These are phyloP conservation scores for Trididemnum miniatum DNA, from an alignment of 23 tunicate species.

Conservation along the genomic window DNA sequence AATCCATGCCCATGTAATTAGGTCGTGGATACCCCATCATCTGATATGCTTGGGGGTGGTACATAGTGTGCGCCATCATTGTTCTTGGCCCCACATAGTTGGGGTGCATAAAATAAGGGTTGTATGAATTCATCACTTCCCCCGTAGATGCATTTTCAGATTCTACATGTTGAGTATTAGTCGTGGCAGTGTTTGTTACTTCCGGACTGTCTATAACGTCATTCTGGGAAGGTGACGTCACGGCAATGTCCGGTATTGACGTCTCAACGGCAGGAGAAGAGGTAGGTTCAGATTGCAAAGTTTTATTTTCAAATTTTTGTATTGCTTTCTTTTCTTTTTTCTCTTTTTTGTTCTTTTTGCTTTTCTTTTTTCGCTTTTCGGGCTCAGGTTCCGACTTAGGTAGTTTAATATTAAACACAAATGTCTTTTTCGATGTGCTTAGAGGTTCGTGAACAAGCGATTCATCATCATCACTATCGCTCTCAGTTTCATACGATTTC, in stretches of 20 bases:
- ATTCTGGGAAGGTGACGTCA: not conserved
- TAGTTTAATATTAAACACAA: constrained; percentile 42
- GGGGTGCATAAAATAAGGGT: constrained; percentile 3
- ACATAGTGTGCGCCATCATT: not conserved
- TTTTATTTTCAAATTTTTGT: not conserved
- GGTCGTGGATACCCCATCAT: constrained; percentile 5
- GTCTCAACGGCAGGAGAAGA: not conserved
- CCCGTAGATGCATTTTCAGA: not conserved
- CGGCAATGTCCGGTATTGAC: not conserved
- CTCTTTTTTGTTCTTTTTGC: constrained; percentile 20
- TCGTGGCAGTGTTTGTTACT: not conserved
- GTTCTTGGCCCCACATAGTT: constrained; percentile 1
- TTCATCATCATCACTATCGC: constrained; percentile 32
- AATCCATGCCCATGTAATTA: not conserved
- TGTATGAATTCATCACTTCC: not conserved
- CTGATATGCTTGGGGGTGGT: not conserved
- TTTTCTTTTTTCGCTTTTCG: not conserved
- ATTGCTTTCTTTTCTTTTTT: not conserved
- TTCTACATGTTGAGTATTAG: not conserved
- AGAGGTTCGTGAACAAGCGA: constrained; percentile 22
- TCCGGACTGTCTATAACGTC: not conserved
- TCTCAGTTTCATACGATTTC: not conserved
- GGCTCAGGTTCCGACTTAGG: constrained; percentile 22
- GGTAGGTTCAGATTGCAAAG: not conserved
- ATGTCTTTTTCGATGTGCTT: constrained; percentile 24